phyloP scores from a whole-genome alignment of 2,113 vertebrate species.

The Sebastes schlegelii region DNA sequence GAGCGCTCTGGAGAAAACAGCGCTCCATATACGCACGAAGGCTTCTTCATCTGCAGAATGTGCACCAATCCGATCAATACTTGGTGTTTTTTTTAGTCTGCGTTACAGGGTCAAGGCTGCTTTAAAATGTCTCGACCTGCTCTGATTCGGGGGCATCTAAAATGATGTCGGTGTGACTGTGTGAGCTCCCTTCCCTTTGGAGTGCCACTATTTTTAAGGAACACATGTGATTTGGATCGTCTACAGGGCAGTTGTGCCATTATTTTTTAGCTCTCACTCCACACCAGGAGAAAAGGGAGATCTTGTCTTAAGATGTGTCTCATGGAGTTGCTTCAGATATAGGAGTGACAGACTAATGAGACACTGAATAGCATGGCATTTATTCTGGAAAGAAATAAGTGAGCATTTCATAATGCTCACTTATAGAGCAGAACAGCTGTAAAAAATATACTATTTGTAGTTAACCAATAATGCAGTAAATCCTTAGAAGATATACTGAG shows the following conservation, averaged over 20 bases:
- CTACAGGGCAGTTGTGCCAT: neutral
- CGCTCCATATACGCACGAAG: constrained; percentile 3
- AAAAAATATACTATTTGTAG: neutral
- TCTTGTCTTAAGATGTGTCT: neutral
- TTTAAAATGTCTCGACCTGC: neutral
- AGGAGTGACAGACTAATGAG: neutral
- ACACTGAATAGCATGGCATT: neutral
- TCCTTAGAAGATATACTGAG: neutral
- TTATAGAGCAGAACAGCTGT: neutral
- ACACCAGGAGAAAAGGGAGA: neutral
- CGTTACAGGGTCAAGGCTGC: neutral
- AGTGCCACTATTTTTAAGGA: constrained; percentile 27
- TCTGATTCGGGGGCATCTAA: neutral
- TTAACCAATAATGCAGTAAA: neutral
- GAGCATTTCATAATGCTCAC: neutral
- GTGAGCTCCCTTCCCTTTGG: neutral
- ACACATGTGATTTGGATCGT: constrained; percentile 36
- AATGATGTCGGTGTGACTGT: neutral
- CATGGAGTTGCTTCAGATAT: neutral
- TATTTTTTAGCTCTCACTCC: neutral
- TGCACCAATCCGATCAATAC: constrained; percentile 15
- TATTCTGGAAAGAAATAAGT: neutral
- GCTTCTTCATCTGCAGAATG: constrained; percentile 20
- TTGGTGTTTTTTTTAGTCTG: constrained; percentile 15
- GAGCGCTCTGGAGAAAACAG: constrained; percentile 4